Evolutionary conservation across 1,140 invertebrate species (phyloP).

Genomic region (Brevipalpus yothersi): DNA sequence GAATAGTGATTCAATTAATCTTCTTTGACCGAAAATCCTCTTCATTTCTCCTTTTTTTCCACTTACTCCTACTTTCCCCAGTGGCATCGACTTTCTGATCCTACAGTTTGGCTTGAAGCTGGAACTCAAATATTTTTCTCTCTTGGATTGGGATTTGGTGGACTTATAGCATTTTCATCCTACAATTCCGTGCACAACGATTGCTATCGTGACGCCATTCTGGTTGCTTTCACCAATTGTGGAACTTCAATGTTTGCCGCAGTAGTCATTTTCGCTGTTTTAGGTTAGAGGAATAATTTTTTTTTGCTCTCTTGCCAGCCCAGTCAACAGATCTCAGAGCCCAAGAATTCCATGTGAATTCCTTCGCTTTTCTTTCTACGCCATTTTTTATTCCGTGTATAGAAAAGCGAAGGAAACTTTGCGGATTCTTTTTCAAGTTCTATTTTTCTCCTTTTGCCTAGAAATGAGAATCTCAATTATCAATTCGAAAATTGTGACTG

Average conservation of each 20-base stretch:
- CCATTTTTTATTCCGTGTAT: too few relatives aligned
- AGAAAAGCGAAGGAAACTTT: too few relatives aligned
- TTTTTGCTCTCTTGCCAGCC: too few relatives aligned
- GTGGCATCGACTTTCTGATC: slow-evolving; percentile 20
- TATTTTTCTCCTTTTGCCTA: too few relatives aligned
- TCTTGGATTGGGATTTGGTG: slow-evolving; percentile 69
- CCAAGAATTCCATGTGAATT: too few relatives aligned
- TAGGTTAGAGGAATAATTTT: slow-evolving; percentile 28
- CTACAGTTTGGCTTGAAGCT: slow-evolving; percentile 70
- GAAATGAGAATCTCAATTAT: too few relatives aligned
- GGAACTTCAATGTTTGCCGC: slow-evolving; percentile 74
- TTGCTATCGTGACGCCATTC: slow-evolving; percentile 28
- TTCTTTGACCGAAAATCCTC: not conserved
- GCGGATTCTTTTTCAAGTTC: too few relatives aligned
- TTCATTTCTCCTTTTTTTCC: too few relatives aligned
- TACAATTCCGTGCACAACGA: slow-evolving; percentile 70
- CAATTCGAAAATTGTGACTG: too few relatives aligned
- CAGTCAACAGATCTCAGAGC: too few relatives aligned
- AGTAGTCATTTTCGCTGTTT: slow-evolving; percentile 74
- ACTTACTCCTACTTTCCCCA: slow-evolving; percentile 9
- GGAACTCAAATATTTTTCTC: slow-evolving; percentile 68
- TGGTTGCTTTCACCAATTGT: slow-evolving; percentile 40
- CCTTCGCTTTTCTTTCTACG: too few relatives aligned
- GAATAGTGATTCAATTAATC: not conserved
- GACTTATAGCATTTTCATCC: slow-evolving; percentile 61